phyloP scores from a whole-genome alignment of 2,113 vertebrate species.

The Falco punctatus region DNA sequence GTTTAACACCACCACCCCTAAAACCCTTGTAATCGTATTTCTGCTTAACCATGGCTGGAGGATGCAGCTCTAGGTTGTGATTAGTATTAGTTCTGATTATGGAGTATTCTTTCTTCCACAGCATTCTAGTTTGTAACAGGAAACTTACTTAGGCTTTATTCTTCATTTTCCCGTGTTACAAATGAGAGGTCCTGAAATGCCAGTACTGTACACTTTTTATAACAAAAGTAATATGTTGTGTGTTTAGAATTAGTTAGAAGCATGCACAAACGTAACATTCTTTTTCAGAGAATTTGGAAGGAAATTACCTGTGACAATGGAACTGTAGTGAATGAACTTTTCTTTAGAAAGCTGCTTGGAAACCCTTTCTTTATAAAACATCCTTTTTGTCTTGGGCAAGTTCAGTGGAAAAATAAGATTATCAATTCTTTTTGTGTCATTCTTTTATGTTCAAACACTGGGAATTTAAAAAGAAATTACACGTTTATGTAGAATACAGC shows the following conservation, averaged over 20 bases:
- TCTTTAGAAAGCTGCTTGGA: not conserved
- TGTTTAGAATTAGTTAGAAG: not conserved
- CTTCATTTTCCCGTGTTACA: not conserved
- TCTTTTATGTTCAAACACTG: not conserved
- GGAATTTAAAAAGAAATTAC: not conserved
- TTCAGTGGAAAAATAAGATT: not conserved
- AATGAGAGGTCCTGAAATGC: not conserved
- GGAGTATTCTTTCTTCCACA: not conserved
- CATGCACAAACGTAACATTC: not conserved
- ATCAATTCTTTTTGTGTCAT: not conserved
- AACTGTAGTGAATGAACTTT: not conserved
- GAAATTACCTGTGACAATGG: not conserved
- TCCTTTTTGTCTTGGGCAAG: not conserved
- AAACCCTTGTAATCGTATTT: not conserved
- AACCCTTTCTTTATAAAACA: not conserved
- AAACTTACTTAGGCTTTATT: not conserved
- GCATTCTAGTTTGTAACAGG: fast-evolving
- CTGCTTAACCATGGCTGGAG: not conserved
- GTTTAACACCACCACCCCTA: not conserved
- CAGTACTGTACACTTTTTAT: not conserved
- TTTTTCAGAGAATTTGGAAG: not conserved
- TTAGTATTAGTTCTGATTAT: not conserved
- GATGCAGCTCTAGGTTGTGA: not conserved
- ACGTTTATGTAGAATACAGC: not conserved
- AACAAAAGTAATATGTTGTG: not conserved